Conservation (phyloP, 2,888 invertebrate genomes). For the Limnephilus lunatus region DNA sequence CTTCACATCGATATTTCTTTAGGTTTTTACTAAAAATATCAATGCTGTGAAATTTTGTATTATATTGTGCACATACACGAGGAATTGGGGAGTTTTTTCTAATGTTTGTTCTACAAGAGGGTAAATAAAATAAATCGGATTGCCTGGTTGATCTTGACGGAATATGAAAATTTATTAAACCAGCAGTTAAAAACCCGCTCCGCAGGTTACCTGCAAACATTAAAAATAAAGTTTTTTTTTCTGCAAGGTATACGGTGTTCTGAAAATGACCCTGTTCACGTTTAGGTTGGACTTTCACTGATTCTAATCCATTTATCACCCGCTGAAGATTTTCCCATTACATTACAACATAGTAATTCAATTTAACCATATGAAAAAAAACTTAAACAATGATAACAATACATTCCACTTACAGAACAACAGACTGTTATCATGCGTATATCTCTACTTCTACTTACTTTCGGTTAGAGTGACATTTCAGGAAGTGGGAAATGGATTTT, state of each 20-base stretch:
- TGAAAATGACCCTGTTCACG: not conserved
- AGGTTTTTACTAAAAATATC: too few relatives aligned
- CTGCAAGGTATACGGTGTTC: not conserved
- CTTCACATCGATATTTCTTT: too few relatives aligned
- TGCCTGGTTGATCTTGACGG: too few relatives aligned
- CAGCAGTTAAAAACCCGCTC: too few relatives aligned
- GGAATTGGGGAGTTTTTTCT: too few relatives aligned
- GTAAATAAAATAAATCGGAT: too few relatives aligned
- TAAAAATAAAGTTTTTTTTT: not conserved
- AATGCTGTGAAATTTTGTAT: too few relatives aligned
- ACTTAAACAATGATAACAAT: not conserved
- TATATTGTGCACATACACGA: too few relatives aligned
- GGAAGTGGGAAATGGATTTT: slow-evolving; percentile 7
- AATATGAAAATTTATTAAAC: too few relatives aligned
- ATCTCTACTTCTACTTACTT: not conserved
- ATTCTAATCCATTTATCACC: not conserved
- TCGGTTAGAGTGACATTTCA: not conserved
- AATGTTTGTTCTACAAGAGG: too few relatives aligned
- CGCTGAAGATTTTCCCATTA: not conserved
- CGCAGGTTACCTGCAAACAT: too few relatives aligned
- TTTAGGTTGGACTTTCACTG: not conserved
- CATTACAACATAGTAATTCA: not conserved
- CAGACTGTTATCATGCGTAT: not conserved
- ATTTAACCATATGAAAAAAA: not conserved
- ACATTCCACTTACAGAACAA: not conserved